These are phyloP conservation scores for Lophius piscatorius DNA, from an alignment of 2,113 vertebrate species.

Conservation along the genomic window DNA sequence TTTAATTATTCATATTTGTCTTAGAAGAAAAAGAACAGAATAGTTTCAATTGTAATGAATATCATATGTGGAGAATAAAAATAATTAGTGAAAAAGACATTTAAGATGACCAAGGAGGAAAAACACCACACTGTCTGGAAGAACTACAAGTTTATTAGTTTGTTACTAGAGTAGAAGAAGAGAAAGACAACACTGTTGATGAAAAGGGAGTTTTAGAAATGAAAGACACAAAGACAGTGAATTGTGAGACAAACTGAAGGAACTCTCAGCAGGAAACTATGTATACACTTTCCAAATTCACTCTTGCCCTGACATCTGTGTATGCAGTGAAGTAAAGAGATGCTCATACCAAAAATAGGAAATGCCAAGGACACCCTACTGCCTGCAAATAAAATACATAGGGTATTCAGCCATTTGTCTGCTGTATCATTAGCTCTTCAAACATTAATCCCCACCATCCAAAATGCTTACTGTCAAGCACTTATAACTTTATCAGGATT, in stretches of 20 bases:
- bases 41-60: constrained; percentile 8
- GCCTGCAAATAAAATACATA: constrained; percentile 80
- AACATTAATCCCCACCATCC: constrained; percentile 51
- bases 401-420: constrained; percentile 72
- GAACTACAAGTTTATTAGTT: constrained; percentile 53
- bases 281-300: constrained; percentile 70
- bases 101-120: constrained; percentile 25
- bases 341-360: constrained; percentile 82
- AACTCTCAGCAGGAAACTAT: constrained; percentile 59
- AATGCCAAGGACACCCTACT: constrained; percentile 82
- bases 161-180: constrained; percentile 56
- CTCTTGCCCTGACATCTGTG: constrained; percentile 70
- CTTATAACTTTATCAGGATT: constrained; percentile 32
- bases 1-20: not conserved
- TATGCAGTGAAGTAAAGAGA: constrained; percentile 76
- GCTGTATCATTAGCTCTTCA: constrained; percentile 65
- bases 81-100: constrained; percentile 35
- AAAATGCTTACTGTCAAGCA: constrained; percentile 43
- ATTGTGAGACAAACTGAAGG: constrained; percentile 58
- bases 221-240: constrained; percentile 42
- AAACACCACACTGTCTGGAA: constrained; percentile 45
- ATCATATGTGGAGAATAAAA: not conserved
- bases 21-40: constrained; percentile 15
- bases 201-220: constrained; percentile 37
- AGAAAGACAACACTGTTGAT: constrained; percentile 31